Evolutionary conservation across 1,140 invertebrate species (phyloP).

Genomic region (Phthorimaea operculella): DNA sequence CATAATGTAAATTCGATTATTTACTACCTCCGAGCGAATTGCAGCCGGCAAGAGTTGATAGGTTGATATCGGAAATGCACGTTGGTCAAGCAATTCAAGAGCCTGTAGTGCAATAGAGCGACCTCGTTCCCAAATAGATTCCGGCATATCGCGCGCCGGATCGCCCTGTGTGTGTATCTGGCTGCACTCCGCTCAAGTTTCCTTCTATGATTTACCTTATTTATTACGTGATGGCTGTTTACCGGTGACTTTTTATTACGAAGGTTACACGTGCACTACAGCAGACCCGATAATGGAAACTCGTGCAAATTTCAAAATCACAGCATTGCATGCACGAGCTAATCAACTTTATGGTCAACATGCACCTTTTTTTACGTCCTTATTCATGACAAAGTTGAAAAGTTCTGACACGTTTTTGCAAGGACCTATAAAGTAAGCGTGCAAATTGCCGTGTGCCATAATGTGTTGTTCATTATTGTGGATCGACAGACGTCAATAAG

Average conservation of each 20-base stretch:
- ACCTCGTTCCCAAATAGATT: constrained; percentile 5
- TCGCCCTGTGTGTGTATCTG: neutral
- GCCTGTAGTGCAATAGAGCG: neutral
- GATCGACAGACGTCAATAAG: too few relatives aligned
- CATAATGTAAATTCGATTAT: neutral
- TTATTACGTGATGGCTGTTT: constrained; percentile 20
- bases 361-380: too few relatives aligned
- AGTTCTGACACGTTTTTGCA: too few relatives aligned
- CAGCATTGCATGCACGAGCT: constrained; percentile 10
- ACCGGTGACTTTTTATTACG: constrained; percentile 16
- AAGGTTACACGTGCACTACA: constrained; percentile 39
- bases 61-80: neutral
- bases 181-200: neutral
- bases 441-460: too few relatives aligned
- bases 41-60: neutral
- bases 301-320: constrained; percentile 32
- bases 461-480: too few relatives aligned
- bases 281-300: constrained; percentile 27
- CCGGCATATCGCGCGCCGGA: neutral
- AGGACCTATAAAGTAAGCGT: too few relatives aligned
- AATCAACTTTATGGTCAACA: neutral
- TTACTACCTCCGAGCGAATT: too few relatives aligned
- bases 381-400: too few relatives aligned
- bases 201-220: constrained; percentile 13
- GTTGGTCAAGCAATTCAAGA: neutral